Conservation (phyloP, 2,113 vertebrate species). For the Megaleporinus macrocephalus region DNA sequence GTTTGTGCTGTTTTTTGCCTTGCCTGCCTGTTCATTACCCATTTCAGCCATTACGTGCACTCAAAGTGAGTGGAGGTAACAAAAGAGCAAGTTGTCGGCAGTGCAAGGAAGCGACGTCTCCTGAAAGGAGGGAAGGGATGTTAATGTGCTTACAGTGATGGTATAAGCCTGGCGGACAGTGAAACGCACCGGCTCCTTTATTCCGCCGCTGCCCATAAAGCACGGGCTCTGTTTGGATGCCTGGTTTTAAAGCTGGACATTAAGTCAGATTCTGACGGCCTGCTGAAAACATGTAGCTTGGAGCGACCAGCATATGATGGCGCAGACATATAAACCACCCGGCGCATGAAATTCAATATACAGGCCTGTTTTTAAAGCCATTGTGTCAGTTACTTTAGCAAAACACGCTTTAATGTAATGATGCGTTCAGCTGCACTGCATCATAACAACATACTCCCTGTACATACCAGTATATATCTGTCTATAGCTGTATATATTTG, state of each 20-base stretch:
- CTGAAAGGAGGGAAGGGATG: constrained; percentile 80
- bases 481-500: too few species aligned
- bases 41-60: constrained; percentile 94
- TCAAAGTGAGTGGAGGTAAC: constrained; percentile 86
- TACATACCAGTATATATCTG: too few species aligned
- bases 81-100: constrained; percentile 86
- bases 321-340: constrained; percentile 5
- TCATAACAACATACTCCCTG: neutral
- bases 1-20: constrained; percentile 52
- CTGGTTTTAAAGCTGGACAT: constrained; percentile 82
- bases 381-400: constrained; percentile 57
- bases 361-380: constrained; percentile 41
- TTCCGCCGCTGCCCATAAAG: constrained; percentile 68
- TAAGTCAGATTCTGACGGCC: constrained; percentile 65
- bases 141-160: constrained; percentile 70
- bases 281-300: neutral
- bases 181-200: constrained; percentile 64
- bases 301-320: too few species aligned
- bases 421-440: neutral
- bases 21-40: constrained; percentile 81
- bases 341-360: neutral
- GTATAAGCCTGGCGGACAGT: constrained; percentile 65
- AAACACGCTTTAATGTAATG: neutral
- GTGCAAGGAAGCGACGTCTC: constrained; percentile 87
- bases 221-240: constrained; percentile 76